Evolutionary conservation across 1,140 invertebrate genomes (phyloP).

Genomic region (Spodoptera litura): DNA sequence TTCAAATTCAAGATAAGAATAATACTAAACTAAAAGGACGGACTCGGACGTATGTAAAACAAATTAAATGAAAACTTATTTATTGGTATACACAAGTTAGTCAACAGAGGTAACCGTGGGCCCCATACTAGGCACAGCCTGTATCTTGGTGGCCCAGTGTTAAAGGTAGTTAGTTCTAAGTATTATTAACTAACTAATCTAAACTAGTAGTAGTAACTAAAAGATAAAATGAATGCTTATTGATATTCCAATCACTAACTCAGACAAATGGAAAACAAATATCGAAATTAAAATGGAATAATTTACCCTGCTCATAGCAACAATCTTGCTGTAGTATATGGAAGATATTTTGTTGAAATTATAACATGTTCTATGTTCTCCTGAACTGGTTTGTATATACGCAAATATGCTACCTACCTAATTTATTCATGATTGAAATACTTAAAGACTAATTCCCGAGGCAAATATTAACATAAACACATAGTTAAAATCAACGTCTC

Average conservation of each 20-base stretch:
- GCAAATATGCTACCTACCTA: neutral
- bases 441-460: slow-evolving; percentile 13
- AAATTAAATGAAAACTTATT: too few relatives aligned
- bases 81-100: too few relatives aligned
- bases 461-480: slow-evolving; percentile 16
- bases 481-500: neutral
- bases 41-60: too few relatives aligned
- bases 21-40: too few relatives aligned
- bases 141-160: too few relatives aligned
- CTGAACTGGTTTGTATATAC: slow-evolving; percentile 4
- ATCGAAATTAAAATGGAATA: neutral
- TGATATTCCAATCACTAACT: neutral
- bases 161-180: too few relatives aligned
- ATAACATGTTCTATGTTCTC: neutral
- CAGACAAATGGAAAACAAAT: neutral
- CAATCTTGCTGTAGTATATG: neutral
- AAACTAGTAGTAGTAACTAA: too few relatives aligned
- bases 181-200: too few relatives aligned
- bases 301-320: slow-evolving; percentile 6
- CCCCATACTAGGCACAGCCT: too few relatives aligned
- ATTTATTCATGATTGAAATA: slow-evolving; percentile 33
- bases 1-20: too few relatives aligned
- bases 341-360: slow-evolving; percentile 8
- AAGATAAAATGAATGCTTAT: too few relatives aligned
- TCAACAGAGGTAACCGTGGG: too few relatives aligned